These are phyloP conservation scores for Nephrotoma appendiculata DNA, from an alignment of 2,888 invertebrate species.

Conservation along the genomic window DNA sequence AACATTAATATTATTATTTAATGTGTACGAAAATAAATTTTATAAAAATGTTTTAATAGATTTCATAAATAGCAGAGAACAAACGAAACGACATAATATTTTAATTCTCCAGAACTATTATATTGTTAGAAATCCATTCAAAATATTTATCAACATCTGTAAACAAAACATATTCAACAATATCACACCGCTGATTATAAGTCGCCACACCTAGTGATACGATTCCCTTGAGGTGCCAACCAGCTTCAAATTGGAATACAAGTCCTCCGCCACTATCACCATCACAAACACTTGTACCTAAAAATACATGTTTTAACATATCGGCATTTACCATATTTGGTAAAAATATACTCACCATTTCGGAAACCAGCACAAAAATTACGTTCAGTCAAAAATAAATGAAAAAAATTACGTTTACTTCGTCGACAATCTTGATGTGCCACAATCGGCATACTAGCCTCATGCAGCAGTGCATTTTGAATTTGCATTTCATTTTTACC, in stretches of 20 bases:
- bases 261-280: slow-evolving; percentile 39
- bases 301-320: neutral
- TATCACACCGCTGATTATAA: slow-evolving; percentile 28
- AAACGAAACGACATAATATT: neutral
- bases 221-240: slow-evolving; percentile 12
- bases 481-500: slow-evolving; percentile 16
- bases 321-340: neutral
- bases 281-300: slow-evolving; percentile 34
- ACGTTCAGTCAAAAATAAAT: slow-evolving; percentile 8
- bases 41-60: neutral
- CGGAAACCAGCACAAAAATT: slow-evolving; percentile 14
- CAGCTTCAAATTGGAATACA: slow-evolving; percentile 18
- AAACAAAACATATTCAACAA: slow-evolving; percentile 33
- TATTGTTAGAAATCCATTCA: slow-evolving; percentile 19
- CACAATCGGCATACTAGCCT: slow-evolving; percentile 20
- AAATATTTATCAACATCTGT: slow-evolving; percentile 29
- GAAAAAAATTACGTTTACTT: slow-evolving; percentile 13
- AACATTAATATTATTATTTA: neutral
- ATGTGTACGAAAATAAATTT: neutral
- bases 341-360: slow-evolving; percentile 8
- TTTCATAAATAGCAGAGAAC: neutral
- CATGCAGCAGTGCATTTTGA: neutral
- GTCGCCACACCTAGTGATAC: slow-evolving; percentile 13
- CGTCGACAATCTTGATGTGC: slow-evolving; percentile 21
- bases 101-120: neutral